Conservation (phyloP, 2,113 vertebrate species). For the Mustela lutreola region DNA sequence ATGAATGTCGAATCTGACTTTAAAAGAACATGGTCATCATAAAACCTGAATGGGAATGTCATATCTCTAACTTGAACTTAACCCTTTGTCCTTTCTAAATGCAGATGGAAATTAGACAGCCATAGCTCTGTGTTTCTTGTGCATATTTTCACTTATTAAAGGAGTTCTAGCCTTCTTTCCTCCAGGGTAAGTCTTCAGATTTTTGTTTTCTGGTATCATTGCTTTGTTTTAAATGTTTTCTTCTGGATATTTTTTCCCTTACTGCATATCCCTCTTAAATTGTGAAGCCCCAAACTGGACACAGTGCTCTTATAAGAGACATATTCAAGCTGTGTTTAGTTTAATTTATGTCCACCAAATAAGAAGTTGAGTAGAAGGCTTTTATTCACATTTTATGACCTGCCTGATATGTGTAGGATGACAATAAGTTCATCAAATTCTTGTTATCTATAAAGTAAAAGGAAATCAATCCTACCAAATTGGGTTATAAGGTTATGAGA, state of each 20-base stretch:
- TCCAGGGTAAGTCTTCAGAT: neutral
- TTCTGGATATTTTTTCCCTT: neutral
- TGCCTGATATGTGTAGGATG: neutral
- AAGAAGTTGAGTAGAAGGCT: neutral
- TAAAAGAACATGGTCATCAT: neutral
- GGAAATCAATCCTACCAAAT: neutral
- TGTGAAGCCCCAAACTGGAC: neutral
- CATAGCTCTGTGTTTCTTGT: neutral
- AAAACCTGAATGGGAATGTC: neutral
- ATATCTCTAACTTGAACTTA: constrained; percentile 3
- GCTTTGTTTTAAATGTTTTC: neutral
- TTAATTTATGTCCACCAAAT: neutral
- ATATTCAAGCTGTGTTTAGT: neutral
- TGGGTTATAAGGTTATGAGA: constrained; percentile 6
- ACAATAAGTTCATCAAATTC: neutral
- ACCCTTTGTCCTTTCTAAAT: neutral
- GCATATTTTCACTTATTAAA: neutral
- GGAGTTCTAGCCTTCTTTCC: constrained; percentile 5
- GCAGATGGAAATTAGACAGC: neutral
- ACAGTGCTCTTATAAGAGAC: neutral
- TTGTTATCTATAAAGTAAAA: constrained; percentile 37
- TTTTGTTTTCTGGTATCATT: neutral
- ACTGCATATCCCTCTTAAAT: neutral
- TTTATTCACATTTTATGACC: constrained; percentile 36
- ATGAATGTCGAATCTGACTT: neutral